Conservation (phyloP, 1,140 invertebrate species). For the Lepidostoma basale region DNA sequence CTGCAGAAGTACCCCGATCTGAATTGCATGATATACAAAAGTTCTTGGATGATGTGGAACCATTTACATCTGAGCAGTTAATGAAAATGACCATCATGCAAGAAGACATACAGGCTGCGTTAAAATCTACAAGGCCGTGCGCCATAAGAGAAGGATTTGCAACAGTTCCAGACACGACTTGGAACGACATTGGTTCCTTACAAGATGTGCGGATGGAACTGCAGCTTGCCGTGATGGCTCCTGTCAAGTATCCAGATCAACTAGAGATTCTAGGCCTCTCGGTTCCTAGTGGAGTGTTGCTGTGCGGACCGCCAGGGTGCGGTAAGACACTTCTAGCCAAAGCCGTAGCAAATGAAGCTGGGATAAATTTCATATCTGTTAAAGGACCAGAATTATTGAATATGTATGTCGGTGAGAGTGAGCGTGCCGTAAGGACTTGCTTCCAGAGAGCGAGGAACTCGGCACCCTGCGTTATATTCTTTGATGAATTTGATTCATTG, state of each 20-base stretch:
- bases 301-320: slow-evolving; percentile 94
- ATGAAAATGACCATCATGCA: slow-evolving; percentile 70
- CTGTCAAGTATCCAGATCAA: slow-evolving; percentile 84
- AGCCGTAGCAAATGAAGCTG: slow-evolving; percentile 94
- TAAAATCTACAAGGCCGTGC: slow-evolving; percentile 88
- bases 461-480: slow-evolving; percentile 98
- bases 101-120: slow-evolving; percentile 78
- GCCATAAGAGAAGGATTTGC: slow-evolving; percentile 96
- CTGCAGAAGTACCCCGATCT: slow-evolving; percentile 31
- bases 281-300: slow-evolving; percentile 83
- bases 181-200: slow-evolving; percentile 96
- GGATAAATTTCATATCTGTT: slow-evolving; percentile 96
- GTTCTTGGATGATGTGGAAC: slow-evolving; percentile 52
- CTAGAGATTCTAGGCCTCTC: slow-evolving; percentile 79
- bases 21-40: slow-evolving; percentile 43
- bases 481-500: slow-evolving; percentile 97
- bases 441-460: slow-evolving; percentile 95
- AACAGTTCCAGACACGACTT: slow-evolving; percentile 95
- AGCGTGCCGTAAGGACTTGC: slow-evolving; percentile 91
- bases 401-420: slow-evolving; percentile 99
- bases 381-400: slow-evolving; percentile 96
- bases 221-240: slow-evolving; percentile 88
- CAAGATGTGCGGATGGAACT: slow-evolving; percentile 87
- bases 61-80: slow-evolving; percentile 66
- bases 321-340: slow-evolving; percentile 93